Evolutionary conservation across 2,113 vertebrate species (phyloP).

Genomic region (Reinhardtius hippoglossoides): DNA sequence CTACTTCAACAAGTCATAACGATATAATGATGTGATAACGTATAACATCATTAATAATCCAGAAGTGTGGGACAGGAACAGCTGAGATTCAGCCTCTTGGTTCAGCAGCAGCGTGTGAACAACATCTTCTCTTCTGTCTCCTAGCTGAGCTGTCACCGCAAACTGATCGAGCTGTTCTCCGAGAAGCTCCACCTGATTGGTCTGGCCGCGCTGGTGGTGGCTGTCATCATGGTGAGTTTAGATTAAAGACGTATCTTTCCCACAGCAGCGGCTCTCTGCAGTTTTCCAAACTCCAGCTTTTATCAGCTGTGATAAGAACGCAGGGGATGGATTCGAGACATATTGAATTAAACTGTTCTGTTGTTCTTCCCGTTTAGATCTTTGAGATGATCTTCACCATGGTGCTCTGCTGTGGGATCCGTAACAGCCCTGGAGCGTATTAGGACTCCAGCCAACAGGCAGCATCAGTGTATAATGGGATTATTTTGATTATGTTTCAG

Average conservation of each 20-base stretch:
- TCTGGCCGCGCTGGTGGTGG: conserved; percentile 91
- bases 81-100: conserved; percentile 7
- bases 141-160: conserved; percentile 85
- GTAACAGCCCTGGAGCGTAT: conserved; percentile 75
- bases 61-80: not conserved
- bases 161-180: conserved; percentile 89
- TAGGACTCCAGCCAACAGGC: conserved; percentile 34
- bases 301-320: conserved; percentile 1
- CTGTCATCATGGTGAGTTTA: conserved; percentile 93
- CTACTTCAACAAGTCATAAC: too few relatives aligned
- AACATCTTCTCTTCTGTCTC: conserved; percentile 19
- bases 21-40: too few relatives aligned
- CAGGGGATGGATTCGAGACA: not conserved
- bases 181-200: conserved; percentile 94
- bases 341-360: conserved; percentile 18
- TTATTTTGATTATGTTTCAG: conserved; percentile 15
- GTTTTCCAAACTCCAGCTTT: not conserved
- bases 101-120: conserved; percentile 4
- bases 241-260: not conserved
- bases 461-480: not conserved
- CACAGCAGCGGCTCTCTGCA: not conserved
- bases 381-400: conserved; percentile 83
- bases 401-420: conserved; percentile 81
- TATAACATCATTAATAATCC: too few relatives aligned
- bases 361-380: conserved; percentile 52